Percentiles rank a stretch among this genome's conserved stretches.
Conservation (phyloP, 2,797 vertebrate genomes). For the Remorina albescens region DNA sequence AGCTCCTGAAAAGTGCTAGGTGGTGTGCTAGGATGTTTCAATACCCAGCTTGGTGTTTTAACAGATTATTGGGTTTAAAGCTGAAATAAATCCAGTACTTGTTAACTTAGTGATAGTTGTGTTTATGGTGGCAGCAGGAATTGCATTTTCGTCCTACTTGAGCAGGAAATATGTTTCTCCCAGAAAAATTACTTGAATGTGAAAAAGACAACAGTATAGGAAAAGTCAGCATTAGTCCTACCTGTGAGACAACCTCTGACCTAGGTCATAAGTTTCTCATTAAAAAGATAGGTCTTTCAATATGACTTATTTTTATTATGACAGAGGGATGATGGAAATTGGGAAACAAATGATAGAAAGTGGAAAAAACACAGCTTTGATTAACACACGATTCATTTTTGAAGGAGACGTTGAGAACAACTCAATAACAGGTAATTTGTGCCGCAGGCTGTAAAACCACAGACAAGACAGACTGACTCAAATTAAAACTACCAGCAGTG, state of each 20-base stretch:
- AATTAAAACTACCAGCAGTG: constrained; percentile 31
- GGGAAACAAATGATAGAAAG: constrained; percentile 25
- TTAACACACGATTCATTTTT: constrained; percentile 34
- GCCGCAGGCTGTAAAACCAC: constrained; percentile 38
- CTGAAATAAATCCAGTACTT: background rate
- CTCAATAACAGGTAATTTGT: constrained; percentile 51
- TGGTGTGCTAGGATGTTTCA: background rate
- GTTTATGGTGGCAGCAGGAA: background rate
- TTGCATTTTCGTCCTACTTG: no score
- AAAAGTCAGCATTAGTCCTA: background rate
- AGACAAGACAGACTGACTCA: constrained; percentile 38
- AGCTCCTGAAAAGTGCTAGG: background rate
- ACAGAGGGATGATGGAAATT: constrained; percentile 21
- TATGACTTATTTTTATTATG: constrained; percentile 3
- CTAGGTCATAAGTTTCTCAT: no score
- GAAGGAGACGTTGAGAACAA: no score
- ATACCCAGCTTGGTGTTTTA: background rate
- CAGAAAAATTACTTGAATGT: background rate
- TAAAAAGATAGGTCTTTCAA: no score
- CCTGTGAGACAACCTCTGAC: no score
- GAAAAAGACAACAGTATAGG: background rate
- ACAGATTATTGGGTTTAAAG: background rate
- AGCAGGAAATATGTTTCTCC: background rate
- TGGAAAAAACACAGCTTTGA: constrained; percentile 15
- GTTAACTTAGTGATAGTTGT: background rate